Base-by-base conservation (phyloP, 2,113 vertebrate species). In the Toxotes jaculatrix region DNA sequence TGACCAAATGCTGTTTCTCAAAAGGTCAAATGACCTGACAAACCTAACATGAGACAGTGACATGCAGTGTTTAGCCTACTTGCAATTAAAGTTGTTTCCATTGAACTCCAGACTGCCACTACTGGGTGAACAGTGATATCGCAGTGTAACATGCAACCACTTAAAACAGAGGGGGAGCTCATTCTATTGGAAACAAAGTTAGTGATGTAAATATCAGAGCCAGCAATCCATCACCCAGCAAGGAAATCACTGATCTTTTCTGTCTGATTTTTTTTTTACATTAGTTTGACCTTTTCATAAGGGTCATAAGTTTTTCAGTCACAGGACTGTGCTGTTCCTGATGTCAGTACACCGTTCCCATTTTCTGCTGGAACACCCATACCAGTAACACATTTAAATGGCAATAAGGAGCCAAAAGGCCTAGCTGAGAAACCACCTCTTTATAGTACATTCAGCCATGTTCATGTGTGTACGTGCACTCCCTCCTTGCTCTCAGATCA, bases 11-110 rank as follows among this genome's bases (percentile, higher is more conserved):
- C 55, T 36, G 11, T 82, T 85, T 80, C 38, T 59, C 74, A 67
- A 71, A 69, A 79, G 72, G 65, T 80, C 69, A 83, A 82, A 85
- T 78, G 7, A 80, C 27, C 27, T 27, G 27, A 27, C 27, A 27
- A 82, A 80, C 70, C 60, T 77, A 62, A 67, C 73, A 76, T 82
- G 21, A 84, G 73, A 45, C 59, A 66, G 4, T 76, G 66, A 51
- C 76, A 53, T 56, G 56, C 62, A 69, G 80, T 69, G 61, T 80
- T 83, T 16, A 76, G 32, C 57, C 56, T n/a, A 63, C 63, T 51
- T 42, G 75, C 69, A 42, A 62, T 75, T 72, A 43, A 63, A 66
- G 38, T 61, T 65, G 70, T 84, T 76, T 77, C 76, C 55, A 75
- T 73, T 74, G 68, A 1, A 10, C 45, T 65, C 21, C 34, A 2